Evolutionary conservation across 2,797 vertebrate genomes (phyloP).

Genomic region (Anguilla anguilla): DNA sequence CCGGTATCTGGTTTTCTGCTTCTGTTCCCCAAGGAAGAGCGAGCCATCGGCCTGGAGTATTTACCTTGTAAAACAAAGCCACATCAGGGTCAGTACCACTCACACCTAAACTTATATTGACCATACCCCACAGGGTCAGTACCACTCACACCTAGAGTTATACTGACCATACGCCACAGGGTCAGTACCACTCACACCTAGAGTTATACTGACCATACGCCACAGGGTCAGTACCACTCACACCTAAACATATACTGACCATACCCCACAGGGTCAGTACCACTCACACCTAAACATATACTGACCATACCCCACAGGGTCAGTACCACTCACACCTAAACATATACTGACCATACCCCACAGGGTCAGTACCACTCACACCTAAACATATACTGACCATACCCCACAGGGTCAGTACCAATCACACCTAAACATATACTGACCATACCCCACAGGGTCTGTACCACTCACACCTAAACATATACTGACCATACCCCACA

Average conservation of each 20-base stretch:
- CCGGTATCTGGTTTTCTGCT: neutral
- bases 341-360: no score
- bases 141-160: no score
- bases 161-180: no score
- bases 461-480: no score
- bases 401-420: neutral
- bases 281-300: no score
- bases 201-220: neutral
- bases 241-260: neutral
- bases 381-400: neutral
- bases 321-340: no score
- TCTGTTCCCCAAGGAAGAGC: neutral
- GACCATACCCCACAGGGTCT: neutral
- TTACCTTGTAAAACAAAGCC: neutral
- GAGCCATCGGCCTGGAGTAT: neutral
- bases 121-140: no score
- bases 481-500: no score
- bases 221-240: neutral
- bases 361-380: neutral
- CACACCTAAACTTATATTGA: no score
- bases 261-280: no score
- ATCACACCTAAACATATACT: neutral
- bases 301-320: no score
- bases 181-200: neutral
- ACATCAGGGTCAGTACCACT: neutral